Conservation (phyloP, 53 echinoderm and acorn worm species). For the Crossaster papposus region DNA sequence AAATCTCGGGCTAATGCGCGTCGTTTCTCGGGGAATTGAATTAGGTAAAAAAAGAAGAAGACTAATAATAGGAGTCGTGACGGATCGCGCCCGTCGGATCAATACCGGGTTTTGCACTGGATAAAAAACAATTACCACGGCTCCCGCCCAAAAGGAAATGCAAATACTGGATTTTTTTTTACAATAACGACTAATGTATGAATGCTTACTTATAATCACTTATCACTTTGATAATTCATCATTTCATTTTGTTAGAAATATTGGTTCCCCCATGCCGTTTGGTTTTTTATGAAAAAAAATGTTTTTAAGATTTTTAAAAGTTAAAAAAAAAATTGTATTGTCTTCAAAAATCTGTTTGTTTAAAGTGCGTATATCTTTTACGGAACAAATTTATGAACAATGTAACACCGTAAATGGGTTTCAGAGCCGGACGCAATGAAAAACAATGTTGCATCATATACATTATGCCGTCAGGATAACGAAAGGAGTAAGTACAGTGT, state of each 20-base stretch:
- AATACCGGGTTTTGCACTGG: constrained; percentile 5
- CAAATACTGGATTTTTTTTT: not conserved
- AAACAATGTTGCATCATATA: too few species aligned
- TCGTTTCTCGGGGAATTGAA: constrained; percentile 33
- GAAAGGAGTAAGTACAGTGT: too few species aligned
- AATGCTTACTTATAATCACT: not conserved
- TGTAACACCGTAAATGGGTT: too few species aligned
- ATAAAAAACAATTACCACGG: not conserved
- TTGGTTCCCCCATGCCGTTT: not conserved
- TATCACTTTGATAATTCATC: not conserved
- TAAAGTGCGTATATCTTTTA: too few species aligned
- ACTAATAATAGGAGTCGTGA: constrained; percentile 37
- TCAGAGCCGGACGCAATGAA: too few species aligned
- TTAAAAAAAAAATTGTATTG: too few species aligned
- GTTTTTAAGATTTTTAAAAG: too few species aligned
- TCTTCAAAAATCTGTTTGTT: too few species aligned
- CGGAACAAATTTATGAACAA: too few species aligned
- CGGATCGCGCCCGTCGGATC: constrained; percentile 15
- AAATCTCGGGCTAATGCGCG: not conserved
- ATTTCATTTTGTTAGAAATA: not conserved
- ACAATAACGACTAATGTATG: not conserved
- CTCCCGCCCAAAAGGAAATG: not conserved
- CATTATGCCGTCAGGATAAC: too few species aligned
- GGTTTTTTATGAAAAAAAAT: not conserved
- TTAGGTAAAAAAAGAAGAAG: constrained; percentile 33